Conservation (phyloP, 2,113 vertebrate genomes). For the Caracal caracal region DNA sequence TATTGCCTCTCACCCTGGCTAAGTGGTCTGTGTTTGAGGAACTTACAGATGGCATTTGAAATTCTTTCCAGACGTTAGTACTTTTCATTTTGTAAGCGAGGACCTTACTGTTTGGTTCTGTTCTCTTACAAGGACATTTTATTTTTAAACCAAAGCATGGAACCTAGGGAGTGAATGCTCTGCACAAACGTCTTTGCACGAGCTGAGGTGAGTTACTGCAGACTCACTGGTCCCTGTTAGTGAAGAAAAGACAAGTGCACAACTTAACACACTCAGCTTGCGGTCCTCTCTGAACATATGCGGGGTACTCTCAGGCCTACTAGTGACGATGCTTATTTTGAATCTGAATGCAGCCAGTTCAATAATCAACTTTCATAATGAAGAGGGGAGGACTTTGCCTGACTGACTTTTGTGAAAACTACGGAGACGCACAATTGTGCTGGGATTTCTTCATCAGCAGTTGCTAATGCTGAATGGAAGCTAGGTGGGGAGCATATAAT, state of each 20-base stretch:
- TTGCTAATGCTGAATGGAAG: fast-evolving
- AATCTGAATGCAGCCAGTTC: not conserved
- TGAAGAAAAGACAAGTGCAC: not conserved
- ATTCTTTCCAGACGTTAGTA: not conserved
- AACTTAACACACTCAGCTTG: too few species aligned
- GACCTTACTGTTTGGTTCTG: not conserved
- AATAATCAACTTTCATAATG: not conserved
- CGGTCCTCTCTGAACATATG: not conserved
- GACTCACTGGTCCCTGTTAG: too few species aligned
- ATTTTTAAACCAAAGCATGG: not conserved
- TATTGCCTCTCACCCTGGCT: not conserved
- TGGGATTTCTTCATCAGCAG: not conserved
- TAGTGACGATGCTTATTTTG: not conserved
- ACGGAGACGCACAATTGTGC: not conserved
- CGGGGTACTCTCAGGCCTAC: fast-evolving
- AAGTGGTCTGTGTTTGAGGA: not conserved
- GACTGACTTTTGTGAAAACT: not conserved
- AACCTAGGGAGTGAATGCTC: not conserved
- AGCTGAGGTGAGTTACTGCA: not conserved
- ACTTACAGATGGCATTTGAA: not conserved
- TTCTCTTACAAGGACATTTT: not conserved
- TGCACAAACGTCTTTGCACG: fast-evolving
- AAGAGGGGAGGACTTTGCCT: not conserved
- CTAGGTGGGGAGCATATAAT: fast-evolving
- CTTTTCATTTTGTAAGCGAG: not conserved